Base-by-base conservation (phyloP, 1,140 invertebrate genomes). In the Batillaria attramentaria region DNA sequence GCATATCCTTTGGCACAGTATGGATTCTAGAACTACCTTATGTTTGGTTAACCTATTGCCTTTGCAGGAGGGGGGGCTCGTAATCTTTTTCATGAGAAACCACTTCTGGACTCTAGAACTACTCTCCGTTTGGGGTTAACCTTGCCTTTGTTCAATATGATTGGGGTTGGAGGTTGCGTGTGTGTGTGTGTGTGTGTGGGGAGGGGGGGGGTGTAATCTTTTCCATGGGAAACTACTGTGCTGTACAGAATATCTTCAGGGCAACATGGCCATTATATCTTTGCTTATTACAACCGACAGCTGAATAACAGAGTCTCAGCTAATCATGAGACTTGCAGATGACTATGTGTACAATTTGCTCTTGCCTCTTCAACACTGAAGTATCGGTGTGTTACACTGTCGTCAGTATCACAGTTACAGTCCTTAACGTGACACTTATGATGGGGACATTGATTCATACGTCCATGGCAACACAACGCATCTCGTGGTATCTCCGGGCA, bases 1-100 rank as follows among this genome's bases (percentile, higher is more conserved):
- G 86, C 89, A 89, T 89, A 89, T 90, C 87, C 88, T 90, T 89
- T 84, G 37, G 39, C n/a, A n/a, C n/a, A 50, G 33, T 1, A 18
- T 35, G 1, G 31, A 24, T 24, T 39, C 24, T 24, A 50, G 28
- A 35, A n/a, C 31, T 35, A 20, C 3, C 3, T 33, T 10, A 70
- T 70, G 16, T 35, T 31, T 50, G 4, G 24, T 33, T 50, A 3
- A 35, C 37, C 39, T 35, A n/a, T 33, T 69, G 20, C n/a, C 66
- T 65, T 77, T 16, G 10, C 8, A 46, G 41, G 20, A 43, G 35
- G n/a, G 35, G 33, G n/a, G 13, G 50, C 20, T 16, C 28, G 33
- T 18, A 10, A 43, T 69, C 13, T 69, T 10, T 33, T 33, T 16
- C 31, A 13, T 31, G 13, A 3, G 0, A 37, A 8, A 35, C 24